A percentile compares a stretch with the other conserved stretches of the same genome.
phyloP scores from a whole-genome alignment of 2,888 invertebrate genomes.

The Rhyacophila evoluta region DNA sequence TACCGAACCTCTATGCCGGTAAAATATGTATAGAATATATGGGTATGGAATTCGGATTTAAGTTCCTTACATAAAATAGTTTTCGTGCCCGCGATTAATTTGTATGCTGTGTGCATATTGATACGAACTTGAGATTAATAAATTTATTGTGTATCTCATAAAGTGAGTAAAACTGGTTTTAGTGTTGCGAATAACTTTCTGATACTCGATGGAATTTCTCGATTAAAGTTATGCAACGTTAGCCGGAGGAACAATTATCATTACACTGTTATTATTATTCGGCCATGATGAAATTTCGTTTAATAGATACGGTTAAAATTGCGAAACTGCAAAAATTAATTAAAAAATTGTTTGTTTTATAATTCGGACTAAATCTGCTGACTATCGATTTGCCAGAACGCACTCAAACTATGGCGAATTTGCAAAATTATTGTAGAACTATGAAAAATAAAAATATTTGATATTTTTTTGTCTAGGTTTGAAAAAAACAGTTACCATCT shows the following conservation, averaged over 20 bases:
- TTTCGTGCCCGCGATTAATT: neutral
- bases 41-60: no score
- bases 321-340: neutral
- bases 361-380: neutral
- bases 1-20: no score
- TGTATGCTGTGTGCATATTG: neutral
- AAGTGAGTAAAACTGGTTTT: neutral
- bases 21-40: no score
- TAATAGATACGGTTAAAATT: neutral
- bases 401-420: neutral
- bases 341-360: neutral
- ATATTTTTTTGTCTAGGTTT: no score
- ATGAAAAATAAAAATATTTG: no score
- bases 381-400: neutral
- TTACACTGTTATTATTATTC: constrained; percentile 1
- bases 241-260: constrained; percentile 1
- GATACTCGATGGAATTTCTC: neutral
- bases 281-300: neutral
- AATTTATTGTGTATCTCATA: neutral
- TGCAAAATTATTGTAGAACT: no score
- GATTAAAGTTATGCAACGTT: neutral
- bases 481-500: no score
- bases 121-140: neutral
- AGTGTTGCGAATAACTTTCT: constrained; percentile 4
- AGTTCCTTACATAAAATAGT: neutral